phyloP scores from a whole-genome alignment of 2,888 invertebrate genomes.

The Steromphala cineraria region DNA sequence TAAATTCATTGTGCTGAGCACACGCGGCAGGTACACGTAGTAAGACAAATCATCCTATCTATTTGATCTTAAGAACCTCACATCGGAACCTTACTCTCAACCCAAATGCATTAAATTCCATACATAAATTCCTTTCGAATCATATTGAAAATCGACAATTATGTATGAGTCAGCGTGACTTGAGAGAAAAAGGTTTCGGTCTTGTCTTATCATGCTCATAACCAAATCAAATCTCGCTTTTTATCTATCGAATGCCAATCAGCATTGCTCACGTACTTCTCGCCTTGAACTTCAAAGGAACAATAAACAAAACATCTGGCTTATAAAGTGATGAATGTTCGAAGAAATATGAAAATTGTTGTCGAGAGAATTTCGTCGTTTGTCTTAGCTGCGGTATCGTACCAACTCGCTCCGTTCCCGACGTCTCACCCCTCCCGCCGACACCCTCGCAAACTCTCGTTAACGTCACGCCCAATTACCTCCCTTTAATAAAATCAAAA shows the following conservation, averaged over 20 bases:
- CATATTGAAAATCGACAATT: not conserved
- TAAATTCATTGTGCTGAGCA: too few relatives aligned
- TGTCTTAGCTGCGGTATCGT: not conserved
- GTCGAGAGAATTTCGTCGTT: not conserved
- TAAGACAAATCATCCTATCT: too few relatives aligned
- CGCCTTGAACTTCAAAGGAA: not conserved
- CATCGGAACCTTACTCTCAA: too few relatives aligned
- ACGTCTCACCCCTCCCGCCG: not conserved
- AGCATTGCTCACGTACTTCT: not conserved
- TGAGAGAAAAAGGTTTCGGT: not conserved
- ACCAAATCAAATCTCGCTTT: not conserved
- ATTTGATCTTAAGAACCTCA: too few relatives aligned
- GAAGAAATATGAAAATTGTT: conserved; percentile 15
- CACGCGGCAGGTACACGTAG: too few relatives aligned
- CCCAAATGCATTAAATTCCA: not conserved
- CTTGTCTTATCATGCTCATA: not conserved
- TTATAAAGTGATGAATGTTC: conserved; percentile 16
- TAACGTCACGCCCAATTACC: conserved; percentile 2
- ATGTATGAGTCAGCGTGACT: not conserved
- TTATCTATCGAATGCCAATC: conserved; percentile 11
- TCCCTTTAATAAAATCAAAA: not conserved
- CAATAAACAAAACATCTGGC: conserved; percentile 8
- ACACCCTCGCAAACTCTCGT: not conserved
- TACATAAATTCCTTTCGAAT: not conserved
- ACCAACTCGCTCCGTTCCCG: not conserved